phyloP scores from a whole-genome alignment of 2,113 vertebrate species.

The Rhineura floridana region DNA sequence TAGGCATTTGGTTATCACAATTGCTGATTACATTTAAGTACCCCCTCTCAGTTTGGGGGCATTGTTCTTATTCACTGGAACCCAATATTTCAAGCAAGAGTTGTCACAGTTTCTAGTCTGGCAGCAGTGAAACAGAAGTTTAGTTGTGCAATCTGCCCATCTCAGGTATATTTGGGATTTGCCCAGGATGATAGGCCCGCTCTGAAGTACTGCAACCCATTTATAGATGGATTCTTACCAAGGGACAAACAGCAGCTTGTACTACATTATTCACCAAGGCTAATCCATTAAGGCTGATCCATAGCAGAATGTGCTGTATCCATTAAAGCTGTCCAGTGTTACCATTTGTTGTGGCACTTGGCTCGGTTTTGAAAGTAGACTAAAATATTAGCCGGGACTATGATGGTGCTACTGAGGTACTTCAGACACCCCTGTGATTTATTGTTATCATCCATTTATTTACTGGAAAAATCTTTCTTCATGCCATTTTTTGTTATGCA shows the following conservation, averaged over 20 bases:
- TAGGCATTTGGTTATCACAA: background rate
- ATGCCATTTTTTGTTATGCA: slow-evolving; percentile 54
- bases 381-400: slow-evolving; percentile 18
- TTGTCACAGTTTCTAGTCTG: background rate
- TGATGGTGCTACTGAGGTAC: slow-evolving; percentile 15
- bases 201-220: background rate
- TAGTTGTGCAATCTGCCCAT: background rate
- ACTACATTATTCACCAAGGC: background rate
- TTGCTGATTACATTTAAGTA: background rate
- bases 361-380: background rate
- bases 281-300: background rate
- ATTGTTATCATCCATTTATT: slow-evolving; percentile 49
- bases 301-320: background rate
- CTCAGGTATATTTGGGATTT: background rate
- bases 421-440: slow-evolving; percentile 45
- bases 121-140: too few species aligned
- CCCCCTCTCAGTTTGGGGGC: background rate
- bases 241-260: background rate
- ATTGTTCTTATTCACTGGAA: background rate
- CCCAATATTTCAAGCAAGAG: background rate
- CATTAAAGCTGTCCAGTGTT: background rate
- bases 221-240: background rate
- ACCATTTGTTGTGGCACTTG: background rate
- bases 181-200: too few species aligned
- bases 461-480: slow-evolving; percentile 49